Percentiles rank a stretch among this genome's conserved stretches.
These are phyloP conservation scores for Caenorhabditis macrosperma DNA, from an alignment of 2,888 invertebrate species.

Conservation along the genomic window DNA sequence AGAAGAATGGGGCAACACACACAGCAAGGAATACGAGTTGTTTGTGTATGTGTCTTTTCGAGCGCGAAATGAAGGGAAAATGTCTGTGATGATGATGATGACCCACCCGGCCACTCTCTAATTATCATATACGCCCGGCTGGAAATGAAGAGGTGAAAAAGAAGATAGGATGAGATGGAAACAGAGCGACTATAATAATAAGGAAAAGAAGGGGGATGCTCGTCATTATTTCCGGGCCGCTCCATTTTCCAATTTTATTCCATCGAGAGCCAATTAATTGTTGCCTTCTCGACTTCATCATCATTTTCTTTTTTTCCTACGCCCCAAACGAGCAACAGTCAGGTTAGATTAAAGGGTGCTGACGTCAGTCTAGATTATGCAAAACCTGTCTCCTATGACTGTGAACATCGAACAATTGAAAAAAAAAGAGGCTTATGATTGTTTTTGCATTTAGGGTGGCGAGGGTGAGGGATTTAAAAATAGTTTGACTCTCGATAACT, in stretches of 20 bases:
- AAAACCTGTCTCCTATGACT: not conserved
- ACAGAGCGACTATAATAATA: not conserved
- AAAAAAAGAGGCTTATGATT: not conserved
- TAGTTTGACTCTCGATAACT: too few relatives aligned
- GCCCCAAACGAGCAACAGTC: not conserved
- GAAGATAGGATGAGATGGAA: not conserved
- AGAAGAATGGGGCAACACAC: not conserved
- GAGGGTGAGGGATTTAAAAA: conserved; percentile 20
- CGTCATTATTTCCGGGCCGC: too few relatives aligned
- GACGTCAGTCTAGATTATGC: conserved; percentile 35
- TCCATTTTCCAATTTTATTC: not conserved
- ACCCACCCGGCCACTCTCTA: not conserved
- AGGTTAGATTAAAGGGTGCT: conserved; percentile 10
- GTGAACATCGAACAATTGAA: conserved; percentile 4
- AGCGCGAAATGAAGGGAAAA: not conserved
- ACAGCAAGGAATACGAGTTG: not conserved
- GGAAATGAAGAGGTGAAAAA: not conserved
- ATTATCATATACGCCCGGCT: conserved; percentile 10
- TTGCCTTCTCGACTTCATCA: not conserved
- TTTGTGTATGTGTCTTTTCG: not conserved
- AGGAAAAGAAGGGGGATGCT: not conserved
- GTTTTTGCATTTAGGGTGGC: conserved; percentile 8
- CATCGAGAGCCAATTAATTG: not conserved
- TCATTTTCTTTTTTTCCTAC: not conserved
- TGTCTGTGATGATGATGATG: conserved; percentile 6